Conservation (phyloP, 2,888 invertebrate genomes). For the Pachymerium ferrugineum region DNA sequence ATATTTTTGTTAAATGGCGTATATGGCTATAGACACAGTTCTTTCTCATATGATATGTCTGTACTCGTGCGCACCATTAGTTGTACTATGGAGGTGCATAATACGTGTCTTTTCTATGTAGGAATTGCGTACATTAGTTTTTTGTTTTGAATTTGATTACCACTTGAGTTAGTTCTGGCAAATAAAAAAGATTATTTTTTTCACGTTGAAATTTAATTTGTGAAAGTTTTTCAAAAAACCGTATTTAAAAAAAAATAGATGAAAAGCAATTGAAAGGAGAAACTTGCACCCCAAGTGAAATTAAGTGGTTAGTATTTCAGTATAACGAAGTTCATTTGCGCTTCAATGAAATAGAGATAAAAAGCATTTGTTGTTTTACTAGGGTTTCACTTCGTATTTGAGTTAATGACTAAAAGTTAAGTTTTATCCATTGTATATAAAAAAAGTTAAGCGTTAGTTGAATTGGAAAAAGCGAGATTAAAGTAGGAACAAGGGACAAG, state of each 20-base stretch:
- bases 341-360: not conserved
- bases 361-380: not conserved
- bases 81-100: too few species aligned
- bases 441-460: not conserved
- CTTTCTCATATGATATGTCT: too few species aligned
- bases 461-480: conserved; percentile 17
- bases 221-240: not conserved
- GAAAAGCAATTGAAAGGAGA: not conserved
- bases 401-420: conserved; percentile 7
- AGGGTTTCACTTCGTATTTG: conserved; percentile 1
- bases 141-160: too few species aligned
- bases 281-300: conserved; percentile 5
- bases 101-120: too few species aligned
- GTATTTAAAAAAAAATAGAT: not conserved
- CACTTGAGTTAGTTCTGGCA: not conserved
- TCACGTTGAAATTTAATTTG: not conserved
- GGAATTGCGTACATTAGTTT: too few species aligned
- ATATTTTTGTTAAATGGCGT: too few species aligned
- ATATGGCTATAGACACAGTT: too few species aligned
- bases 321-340: not conserved
- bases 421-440: conserved; percentile 9
- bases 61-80: too few species aligned
- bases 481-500: conserved; percentile 16
- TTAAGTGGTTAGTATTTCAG: not conserved
- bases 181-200: not conserved